Base-by-base conservation (phyloP, 2,113 vertebrate species). In the Marcusenius ussheri region DNA sequence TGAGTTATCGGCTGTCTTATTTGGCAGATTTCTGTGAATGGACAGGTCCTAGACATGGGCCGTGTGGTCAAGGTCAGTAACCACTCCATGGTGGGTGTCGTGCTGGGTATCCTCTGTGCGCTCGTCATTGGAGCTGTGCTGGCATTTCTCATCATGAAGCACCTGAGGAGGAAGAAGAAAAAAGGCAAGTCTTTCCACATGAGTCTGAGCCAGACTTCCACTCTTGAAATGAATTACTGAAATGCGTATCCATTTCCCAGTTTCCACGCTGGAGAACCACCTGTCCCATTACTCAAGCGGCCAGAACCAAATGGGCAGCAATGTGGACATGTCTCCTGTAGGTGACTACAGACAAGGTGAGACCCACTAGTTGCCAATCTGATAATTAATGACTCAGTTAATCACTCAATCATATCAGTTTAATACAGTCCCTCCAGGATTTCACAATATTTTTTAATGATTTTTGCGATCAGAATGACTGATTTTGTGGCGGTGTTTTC, bases 311-410 rank as follows among this genome's bases (percentile, higher is more conserved):
- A 92, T 94, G 3, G 90, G 91, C 6, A 95, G 92, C 86, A 93
- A 90, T 45, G 89, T 93, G 80, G 95, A 96, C 46, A 80, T 95
- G 77, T 93, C 93, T 3, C 93, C 94, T 13, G 47, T 90, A 4
- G 96, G 95, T 62, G 96, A 96, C 93, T 96, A 96, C 94, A 94
- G 96, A 90, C 93, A 94, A 95, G 95, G 96, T 96, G 91, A 92
- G 51, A 24, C 27, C 21, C 35, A 0, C 13, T 39, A 77, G 13
- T 15, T 7, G 53, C 9, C 50, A 15, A 17, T 58, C 31, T 51
- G n/a, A 7, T 49, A 27, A 39, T 50, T 13, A 66, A 21, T n/a
- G n/a, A 19, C 86, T 53, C 13, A 87, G n/a, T 17, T 39, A 87
- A 49, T 62, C 39, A 62, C 0, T 58, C 77, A 45, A 1, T 80